Evolutionary conservation across 2,113 vertebrate species (phyloP), one percentile per base, ranked within the genome.

Genomic region (Lepisosteus oculatus): DNA sequence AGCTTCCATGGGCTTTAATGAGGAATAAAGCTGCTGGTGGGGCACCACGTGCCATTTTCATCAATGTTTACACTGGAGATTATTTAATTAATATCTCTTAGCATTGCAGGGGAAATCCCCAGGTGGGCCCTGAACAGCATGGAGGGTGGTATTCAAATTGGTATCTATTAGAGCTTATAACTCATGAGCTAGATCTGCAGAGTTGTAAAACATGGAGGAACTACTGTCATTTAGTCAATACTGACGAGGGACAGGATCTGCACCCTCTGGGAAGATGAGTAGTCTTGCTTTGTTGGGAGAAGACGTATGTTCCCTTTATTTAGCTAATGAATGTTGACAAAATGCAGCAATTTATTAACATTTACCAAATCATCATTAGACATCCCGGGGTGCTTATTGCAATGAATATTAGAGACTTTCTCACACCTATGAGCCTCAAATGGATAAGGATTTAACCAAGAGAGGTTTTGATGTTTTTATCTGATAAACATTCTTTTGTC

Each of bases 1-100:
- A 93, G 89, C 80, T 86, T 89, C 85, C 76, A 72, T 72, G 77
- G 74, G 71, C 72, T 79, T 80, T 91, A 91, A 86, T 85, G 82
- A 90, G 83, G 75, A 86, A 71, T 72, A 74, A 72, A 83, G 80
- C 85, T 84, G 73, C 70, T 85, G 84, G 71, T 76, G 74, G 76
- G 70, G 75, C 84, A 88, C 85, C 80, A 85, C 77, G 82, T 80
- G 63, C 78, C 80, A 83, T 76, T 92, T 74, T 78, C 84, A 85
- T 42, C 11, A 77, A 83, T 86, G 83, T 83, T 82, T 81, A 80
- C 81, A 87, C 83, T 80, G 79, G 80, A 91, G 86, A 92, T 91
- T 90, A 89, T 91, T 92, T 92, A 84, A 92, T 93, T 95, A 94
- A 95, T 94, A 90, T 85, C 87, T 89, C 88, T 81, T 80, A 86